Evolutionary conservation across 2,797 vertebrate species (phyloP), one percentile per base, ranked within the genome.

Genomic region (Odontamblyopus lacepedii): DNA sequence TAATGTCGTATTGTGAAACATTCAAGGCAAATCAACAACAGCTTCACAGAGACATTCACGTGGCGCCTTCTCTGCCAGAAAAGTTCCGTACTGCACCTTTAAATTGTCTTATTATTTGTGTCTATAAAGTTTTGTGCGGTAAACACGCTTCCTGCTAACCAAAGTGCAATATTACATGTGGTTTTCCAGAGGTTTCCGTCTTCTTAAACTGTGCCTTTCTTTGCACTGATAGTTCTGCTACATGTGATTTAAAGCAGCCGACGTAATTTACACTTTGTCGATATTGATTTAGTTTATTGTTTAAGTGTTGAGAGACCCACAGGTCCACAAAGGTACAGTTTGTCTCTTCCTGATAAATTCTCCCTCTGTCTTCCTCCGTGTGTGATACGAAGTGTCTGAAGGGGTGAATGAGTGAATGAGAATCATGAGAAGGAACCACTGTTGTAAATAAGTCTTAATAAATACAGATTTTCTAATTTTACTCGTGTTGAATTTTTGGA

Each of bases 81-180:
- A 57, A 57, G 23, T 26, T 27, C 4, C 23, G 2, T 1, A 4
- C 1, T 12, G 55, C 55, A 57, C 23, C 23, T 72, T 18, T 18
- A 53, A 80, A 57, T 73, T 71, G 29, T 77, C 73, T 73, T 75
- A 80, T 55, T 74, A 81, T 44, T 72, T 51, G 32, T 32, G 30
- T 26, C 12, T 35, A 1, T 62, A 4, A 76, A 82, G 69, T 79
- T 78, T 19, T n/a, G 51, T 83, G 81, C 87, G 81, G 88, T 82
- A 41, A 81, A 80, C 73, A 63, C 74, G 83, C 91, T 81, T 86
- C 81, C 75, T 82, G 87, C 85, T 88, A 89, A 92, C 86, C 75
- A 78, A 92, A 87, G 93, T 93, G 92, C 91, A 93, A 94, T 94
- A 91, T 85, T 85, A 69, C 66, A 55, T 67, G 70, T 87, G 77